Evolutionary conservation across 2,113 vertebrate species (phyloP), one percentile per base, ranked within the genome.

Genomic region (Oxygymnocypris stewartii): DNA sequence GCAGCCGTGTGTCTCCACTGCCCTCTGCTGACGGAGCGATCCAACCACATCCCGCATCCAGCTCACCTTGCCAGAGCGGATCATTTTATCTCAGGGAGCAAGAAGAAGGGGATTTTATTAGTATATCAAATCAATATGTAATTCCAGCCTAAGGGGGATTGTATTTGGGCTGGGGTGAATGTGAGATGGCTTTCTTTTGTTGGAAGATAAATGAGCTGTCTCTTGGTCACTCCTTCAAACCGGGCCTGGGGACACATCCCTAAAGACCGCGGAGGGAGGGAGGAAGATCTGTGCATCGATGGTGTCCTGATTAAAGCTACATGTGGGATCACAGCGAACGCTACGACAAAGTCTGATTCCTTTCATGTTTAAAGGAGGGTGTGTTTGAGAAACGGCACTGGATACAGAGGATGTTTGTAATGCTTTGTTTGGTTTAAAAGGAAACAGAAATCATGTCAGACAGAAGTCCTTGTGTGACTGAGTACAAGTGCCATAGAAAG

Each of bases 101-200:
- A 49, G 79, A 84, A 79, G 51, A 67, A 67, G 77, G 74, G 87
- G 84, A 85, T 88, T 89, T 86, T 90, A 90, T 89, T 90, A 91
- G 84, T 90, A 44, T 85, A 77, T 89, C 71, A 90, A 90, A 91
- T 91, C 89, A 88, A 91, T 88, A 90, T 88, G 88, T 76, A 88
- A 90, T 90, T 83, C 74, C 28, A 63, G 40, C 85, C 83, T 86
- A 87, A 49, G 54, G 86, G 8, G 61, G 86, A 73, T 28, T 67
- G 74, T 90, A 85, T 88, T 54, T 65, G 42, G 61, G 87, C 73
- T 47, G 75, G 42, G 35, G 49, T 82, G n/a, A 87, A 87, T 74
- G 44, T 88, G 87, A 73, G 35, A 59, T 69, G 54, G 73, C 84
- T 57, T 47, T 74, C 65, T 85, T 63, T 85, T 51, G 57, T 75